Evolutionary conservation across 2,888 invertebrate genomes (phyloP).

Genomic region (Eudemis profundana): DNA sequence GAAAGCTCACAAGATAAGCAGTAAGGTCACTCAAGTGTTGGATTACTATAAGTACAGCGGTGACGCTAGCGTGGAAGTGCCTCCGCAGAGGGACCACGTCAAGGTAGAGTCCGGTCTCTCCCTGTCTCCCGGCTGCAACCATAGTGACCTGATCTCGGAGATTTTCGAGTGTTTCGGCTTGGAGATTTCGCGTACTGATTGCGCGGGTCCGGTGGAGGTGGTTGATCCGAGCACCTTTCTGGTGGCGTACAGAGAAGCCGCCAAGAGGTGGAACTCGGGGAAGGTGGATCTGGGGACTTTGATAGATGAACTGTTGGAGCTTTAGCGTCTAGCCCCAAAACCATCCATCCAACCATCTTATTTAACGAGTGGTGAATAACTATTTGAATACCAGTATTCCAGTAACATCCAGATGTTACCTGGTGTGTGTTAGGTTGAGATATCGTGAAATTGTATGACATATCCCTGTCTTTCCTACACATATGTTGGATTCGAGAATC

Average conservation of each 20-base stretch:
- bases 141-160: conserved; percentile 81
- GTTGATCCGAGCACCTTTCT: conserved; percentile 57
- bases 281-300: conserved; percentile 77
- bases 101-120: not conserved
- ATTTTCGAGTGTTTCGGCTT: conserved; percentile 54
- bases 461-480: too few species aligned
- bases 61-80: conserved; percentile 31
- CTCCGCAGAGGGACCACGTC: not conserved
- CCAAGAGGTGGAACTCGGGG: conserved; percentile 82
- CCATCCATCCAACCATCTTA: too few species aligned
- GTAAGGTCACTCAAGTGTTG: conserved; percentile 76
- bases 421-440: too few species aligned
- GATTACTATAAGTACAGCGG: conserved; percentile 73
- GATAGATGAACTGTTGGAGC: conserved; percentile 49
- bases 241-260: conserved; percentile 59
- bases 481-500: too few species aligned
- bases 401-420: too few species aligned
- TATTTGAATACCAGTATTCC: too few species aligned
- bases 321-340: not conserved
- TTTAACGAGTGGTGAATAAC: too few species aligned
- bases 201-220: conserved; percentile 20
- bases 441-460: too few species aligned
- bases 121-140: too few species aligned
- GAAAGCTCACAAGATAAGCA: conserved; percentile 80
- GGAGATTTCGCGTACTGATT: not conserved